Percentiles rank a stretch among this genome's conserved stretches.
Conservation (phyloP, 2,113 vertebrate genomes). For the Oryzias curvinotus region DNA sequence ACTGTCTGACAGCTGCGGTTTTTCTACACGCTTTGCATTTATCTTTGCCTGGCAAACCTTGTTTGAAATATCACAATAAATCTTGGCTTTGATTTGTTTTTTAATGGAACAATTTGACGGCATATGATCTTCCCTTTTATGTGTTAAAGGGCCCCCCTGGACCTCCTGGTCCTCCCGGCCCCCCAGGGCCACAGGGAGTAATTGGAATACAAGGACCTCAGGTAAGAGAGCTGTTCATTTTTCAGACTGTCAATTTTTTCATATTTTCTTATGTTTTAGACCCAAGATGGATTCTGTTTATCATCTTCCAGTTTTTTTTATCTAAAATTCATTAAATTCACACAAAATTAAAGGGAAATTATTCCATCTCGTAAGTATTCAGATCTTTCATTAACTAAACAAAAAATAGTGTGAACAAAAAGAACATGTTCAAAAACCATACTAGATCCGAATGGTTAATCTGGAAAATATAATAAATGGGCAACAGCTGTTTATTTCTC, state of each 20-base stretch:
- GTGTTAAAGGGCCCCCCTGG: conserved; percentile 85
- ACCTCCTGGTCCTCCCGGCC: conserved; percentile 84
- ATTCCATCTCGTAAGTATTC: too few species aligned
- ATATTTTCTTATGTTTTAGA: conserved; percentile 6
- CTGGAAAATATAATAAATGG: too few species aligned
- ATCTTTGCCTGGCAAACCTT: conserved; percentile 20
- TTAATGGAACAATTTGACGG: neutral
- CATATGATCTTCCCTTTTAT: conserved; percentile 5
- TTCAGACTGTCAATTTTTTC: neutral
- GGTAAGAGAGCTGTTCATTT: conserved; percentile 71
- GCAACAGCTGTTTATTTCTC: too few species aligned
- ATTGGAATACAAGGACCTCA: conserved; percentile 84
- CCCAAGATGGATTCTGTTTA: neutral
- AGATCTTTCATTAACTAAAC: too few species aligned
- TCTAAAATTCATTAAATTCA: too few species aligned
- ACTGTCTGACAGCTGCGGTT: conserved; percentile 31
- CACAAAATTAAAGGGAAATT: too few species aligned
- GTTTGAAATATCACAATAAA: conserved; percentile 6
- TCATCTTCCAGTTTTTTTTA: too few species aligned
- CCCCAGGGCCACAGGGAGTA: conserved; percentile 84
- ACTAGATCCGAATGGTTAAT: too few species aligned
- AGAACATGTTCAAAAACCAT: too few species aligned
- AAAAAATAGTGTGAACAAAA: too few species aligned
- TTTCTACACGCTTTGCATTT: conserved; percentile 19
- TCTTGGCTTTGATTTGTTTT: neutral